Conservation (phyloP, 2,888 invertebrate species). For the Hypercompe scribonia region DNA sequence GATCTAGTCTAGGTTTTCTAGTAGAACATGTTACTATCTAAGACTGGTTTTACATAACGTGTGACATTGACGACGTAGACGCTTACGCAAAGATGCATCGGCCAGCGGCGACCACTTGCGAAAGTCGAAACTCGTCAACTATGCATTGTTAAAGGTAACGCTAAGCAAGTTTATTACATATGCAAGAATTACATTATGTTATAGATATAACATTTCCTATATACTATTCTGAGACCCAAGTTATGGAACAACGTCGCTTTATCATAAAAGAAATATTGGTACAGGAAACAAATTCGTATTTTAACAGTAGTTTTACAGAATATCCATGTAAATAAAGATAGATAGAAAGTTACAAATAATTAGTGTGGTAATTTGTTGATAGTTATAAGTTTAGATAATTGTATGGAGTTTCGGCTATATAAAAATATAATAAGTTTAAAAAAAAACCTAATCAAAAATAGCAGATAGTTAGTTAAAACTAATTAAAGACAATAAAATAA, state of each 20-base stretch:
- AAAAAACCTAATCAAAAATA: too few species aligned
- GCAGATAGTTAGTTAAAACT: too few species aligned
- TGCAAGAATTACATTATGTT: not conserved
- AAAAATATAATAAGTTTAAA: too few species aligned
- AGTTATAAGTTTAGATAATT: not conserved
- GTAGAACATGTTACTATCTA: slow-evolving; percentile 49
- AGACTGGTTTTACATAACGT: slow-evolving; percentile 66
- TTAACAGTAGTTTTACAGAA: not conserved
- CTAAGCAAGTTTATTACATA: not conserved
- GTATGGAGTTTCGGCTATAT: slow-evolving; percentile 3
- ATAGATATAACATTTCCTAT: not conserved
- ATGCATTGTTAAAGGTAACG: slow-evolving; percentile 54
- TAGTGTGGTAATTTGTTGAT: not conserved
- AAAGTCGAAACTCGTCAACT: slow-evolving; percentile 55
- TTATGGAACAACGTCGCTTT: not conserved
- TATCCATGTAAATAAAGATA: not conserved
- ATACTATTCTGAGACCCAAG: not conserved
- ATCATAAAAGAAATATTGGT: not conserved
- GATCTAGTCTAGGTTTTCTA: not conserved
- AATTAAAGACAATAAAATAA: too few species aligned
- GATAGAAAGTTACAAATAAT: not conserved
- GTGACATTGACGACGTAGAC: slow-evolving; percentile 67
- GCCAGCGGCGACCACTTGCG: slow-evolving; percentile 57
- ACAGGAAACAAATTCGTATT: not conserved
- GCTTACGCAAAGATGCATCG: slow-evolving; percentile 78